Evolutionary conservation across 2,797 vertebrate genomes (phyloP).

Genomic region (Pseudochaenichthys georgianus): DNA sequence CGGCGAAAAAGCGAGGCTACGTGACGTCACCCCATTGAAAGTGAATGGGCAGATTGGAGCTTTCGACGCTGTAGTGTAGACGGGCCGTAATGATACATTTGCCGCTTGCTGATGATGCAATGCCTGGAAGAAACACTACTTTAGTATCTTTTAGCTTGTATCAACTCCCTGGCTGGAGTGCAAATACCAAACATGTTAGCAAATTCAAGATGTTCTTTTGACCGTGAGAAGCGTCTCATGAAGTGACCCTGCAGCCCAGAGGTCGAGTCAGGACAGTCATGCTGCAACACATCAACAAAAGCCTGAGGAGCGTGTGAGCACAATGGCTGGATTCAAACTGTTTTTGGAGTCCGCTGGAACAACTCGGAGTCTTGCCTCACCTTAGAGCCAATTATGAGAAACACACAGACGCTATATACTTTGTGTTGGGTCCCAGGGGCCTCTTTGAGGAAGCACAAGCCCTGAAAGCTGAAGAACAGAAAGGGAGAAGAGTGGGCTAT

Average conservation of each 20-base stretch:
- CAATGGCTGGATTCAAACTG: conserved; percentile 66
- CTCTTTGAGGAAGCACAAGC: conserved; percentile 53
- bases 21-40: too few relatives aligned
- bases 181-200: conserved; percentile 39
- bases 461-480: conserved; percentile 46
- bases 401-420: conserved; percentile 55
- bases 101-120: neutral
- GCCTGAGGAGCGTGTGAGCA: conserved; percentile 52
- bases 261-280: conserved; percentile 36
- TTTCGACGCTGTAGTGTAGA: too few relatives aligned
- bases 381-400: conserved; percentile 77
- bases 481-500: conserved; percentile 30
- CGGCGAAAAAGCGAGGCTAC: too few relatives aligned
- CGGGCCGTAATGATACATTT: neutral
- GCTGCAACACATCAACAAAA: conserved; percentile 49
- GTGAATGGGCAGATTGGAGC: too few relatives aligned
- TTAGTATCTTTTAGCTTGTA: neutral
- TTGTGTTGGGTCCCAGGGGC: conserved; percentile 65
- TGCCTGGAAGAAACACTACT: neutral
- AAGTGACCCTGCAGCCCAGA: conserved; percentile 24
- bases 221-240: conserved; percentile 19
- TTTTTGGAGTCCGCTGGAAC: conserved; percentile 53
- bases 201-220: conserved; percentile 21
- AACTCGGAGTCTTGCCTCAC: conserved; percentile 65
- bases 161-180: neutral